Percentiles rank a stretch among this genome's conserved stretches.
These are phyloP conservation scores for Trichosurus vulpecula DNA, from an alignment of 2,797 vertebrate species.

Conservation along the genomic window DNA sequence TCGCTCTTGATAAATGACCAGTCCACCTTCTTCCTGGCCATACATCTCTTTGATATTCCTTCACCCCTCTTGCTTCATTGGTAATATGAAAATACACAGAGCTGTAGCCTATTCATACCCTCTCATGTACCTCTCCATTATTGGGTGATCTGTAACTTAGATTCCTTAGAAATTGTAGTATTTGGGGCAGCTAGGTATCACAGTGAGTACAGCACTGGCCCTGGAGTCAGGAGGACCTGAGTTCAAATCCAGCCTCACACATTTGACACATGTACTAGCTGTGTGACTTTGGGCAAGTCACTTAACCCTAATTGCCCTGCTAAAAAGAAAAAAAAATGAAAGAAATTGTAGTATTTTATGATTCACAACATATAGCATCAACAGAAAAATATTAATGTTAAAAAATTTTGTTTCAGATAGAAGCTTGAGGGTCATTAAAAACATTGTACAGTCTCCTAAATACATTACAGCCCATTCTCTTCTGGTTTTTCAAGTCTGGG, in stretches of 20 bases:
- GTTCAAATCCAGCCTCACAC: no score
- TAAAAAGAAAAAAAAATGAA: no score
- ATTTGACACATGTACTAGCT: no score
- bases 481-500: neutral
- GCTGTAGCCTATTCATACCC: neutral
- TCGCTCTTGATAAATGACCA: neutral
- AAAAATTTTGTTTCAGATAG: neutral
- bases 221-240: no score
- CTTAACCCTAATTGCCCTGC: no score
- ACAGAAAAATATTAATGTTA: neutral
- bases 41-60: neutral
- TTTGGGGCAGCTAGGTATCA: no score
- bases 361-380: neutral
- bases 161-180: neutral
- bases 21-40: neutral
- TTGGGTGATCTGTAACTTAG: neutral
- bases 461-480: neutral
- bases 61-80: neutral
- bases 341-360: neutral
- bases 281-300: no score
- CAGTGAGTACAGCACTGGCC: no score
- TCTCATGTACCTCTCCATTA: neutral
- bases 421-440: neutral
- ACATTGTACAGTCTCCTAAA: neutral
- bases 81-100: neutral